Conservation (phyloP, 2,113 vertebrate species). For the Syrmaticus mikado region DNA sequence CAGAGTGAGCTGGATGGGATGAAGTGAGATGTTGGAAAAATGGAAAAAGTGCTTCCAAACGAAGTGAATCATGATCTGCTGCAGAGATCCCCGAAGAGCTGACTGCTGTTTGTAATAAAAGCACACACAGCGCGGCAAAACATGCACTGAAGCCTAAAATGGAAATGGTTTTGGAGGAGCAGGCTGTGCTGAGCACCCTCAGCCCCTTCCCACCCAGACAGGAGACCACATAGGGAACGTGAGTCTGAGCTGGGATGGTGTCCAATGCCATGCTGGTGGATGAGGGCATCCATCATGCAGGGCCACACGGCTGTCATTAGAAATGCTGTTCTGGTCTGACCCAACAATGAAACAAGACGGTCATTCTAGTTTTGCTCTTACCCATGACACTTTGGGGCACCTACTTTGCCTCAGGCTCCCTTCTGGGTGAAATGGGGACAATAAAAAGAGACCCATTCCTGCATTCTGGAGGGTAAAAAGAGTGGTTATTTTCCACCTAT, state of each 20-base stretch:
- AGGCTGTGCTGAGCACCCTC: not conserved
- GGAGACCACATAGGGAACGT: rapidly evolving
- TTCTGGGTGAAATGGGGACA: not conserved
- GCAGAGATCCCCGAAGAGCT: conserved; percentile 64
- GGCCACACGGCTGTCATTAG: not conserved
- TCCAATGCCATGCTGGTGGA: not conserved
- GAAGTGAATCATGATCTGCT: conserved; percentile 66
- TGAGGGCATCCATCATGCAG: not conserved
- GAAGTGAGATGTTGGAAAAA: conserved; percentile 18
- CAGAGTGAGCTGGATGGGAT: conserved; percentile 42
- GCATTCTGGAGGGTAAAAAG: not conserved
- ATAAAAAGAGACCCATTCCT: not conserved
- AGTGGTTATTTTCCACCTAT: not conserved
- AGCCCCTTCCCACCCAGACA: not conserved
- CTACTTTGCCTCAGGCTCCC: not conserved
- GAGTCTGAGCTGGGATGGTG: not conserved
- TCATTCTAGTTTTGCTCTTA: not conserved
- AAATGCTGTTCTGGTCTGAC: rapidly evolving
- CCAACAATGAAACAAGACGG: not conserved
- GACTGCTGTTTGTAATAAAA: conserved; percentile 67
- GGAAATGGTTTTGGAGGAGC: not conserved
- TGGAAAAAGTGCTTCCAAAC: conserved; percentile 36
- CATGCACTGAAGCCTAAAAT: not conserved
- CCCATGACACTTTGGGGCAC: rapidly evolving
- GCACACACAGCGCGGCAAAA: not conserved